phyloP scores from a whole-genome alignment of 2,888 invertebrate species.

The Orgyia antiqua region DNA sequence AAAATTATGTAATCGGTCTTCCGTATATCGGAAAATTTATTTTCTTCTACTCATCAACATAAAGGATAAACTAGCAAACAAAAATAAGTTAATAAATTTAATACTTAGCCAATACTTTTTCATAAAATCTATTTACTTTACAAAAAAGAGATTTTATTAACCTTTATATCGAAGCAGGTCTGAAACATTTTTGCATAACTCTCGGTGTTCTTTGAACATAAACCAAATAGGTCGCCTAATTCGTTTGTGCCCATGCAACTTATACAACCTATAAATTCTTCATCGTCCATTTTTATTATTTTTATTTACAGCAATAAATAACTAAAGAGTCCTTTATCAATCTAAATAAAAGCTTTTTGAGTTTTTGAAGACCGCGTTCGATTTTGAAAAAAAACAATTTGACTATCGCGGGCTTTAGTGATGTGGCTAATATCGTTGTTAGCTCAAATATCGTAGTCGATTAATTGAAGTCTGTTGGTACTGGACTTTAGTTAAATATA shows the following conservation, averaged over 20 bases:
- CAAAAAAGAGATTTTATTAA: slow-evolving; percentile 25
- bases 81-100: too few species aligned
- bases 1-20: too few species aligned
- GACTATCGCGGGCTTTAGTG: slow-evolving; percentile 27
- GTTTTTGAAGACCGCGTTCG: too few species aligned
- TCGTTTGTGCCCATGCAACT: slow-evolving; percentile 67
- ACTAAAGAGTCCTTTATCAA: slow-evolving; percentile 13
- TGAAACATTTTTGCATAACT: slow-evolving; percentile 67
- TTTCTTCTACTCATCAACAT: too few species aligned
- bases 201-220: slow-evolving; percentile 58
- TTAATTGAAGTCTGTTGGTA: not conserved
- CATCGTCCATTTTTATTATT: slow-evolving; percentile 49
- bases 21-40: too few species aligned
- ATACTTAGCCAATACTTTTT: too few species aligned
- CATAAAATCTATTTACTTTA: too few species aligned
- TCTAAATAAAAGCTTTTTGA: slow-evolving; percentile 2
- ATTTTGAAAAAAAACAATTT: slow-evolving; percentile 25
- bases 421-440: not conserved
- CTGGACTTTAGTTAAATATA: too few species aligned
- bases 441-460: not conserved
- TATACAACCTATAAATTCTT: slow-evolving; percentile 71
- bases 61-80: too few species aligned
- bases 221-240: slow-evolving; percentile 73
- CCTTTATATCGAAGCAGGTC: slow-evolving; percentile 67
- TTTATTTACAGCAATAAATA: slow-evolving; percentile 22